These are phyloP conservation scores for Phrynocephalus forsythii DNA, from an alignment of 2,797 vertebrate species.

Conservation along the genomic window DNA sequence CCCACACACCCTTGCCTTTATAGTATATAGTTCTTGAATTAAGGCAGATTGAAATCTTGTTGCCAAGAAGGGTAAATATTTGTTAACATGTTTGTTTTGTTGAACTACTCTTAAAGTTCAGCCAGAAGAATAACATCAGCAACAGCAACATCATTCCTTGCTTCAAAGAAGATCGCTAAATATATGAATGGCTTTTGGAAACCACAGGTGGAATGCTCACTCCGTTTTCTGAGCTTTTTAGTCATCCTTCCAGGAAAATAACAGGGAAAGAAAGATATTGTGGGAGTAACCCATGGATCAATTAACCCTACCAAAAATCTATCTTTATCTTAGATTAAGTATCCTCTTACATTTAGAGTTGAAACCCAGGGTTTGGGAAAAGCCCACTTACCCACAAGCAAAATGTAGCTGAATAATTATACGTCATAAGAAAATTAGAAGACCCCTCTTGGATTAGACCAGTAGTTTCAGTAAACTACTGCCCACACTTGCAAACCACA, in stretches of 20 bases:
- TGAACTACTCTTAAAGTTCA: constrained; percentile 18
- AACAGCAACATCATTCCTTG: background rate
- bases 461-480: background rate
- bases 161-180: background rate
- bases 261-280: background rate
- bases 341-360: too few relatives aligned
- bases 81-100: constrained; percentile 2
- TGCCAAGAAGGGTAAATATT: constrained; percentile 10
- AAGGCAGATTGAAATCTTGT: background rate
- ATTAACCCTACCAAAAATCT: background rate
- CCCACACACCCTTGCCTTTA: background rate
- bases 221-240: background rate
- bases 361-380: too few relatives aligned
- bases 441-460: background rate
- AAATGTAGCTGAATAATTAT: background rate
- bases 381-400: background rate
- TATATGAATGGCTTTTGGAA: background rate
- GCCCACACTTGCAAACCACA: background rate
- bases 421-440: too few relatives aligned
- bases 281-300: background rate
- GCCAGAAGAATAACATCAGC: background rate
- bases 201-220: background rate
- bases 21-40: background rate
- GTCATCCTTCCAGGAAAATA: background rate
- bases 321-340: background rate